phyloP scores from a whole-genome alignment of 2,797 vertebrate species.

The Simalia tracyae region DNA sequence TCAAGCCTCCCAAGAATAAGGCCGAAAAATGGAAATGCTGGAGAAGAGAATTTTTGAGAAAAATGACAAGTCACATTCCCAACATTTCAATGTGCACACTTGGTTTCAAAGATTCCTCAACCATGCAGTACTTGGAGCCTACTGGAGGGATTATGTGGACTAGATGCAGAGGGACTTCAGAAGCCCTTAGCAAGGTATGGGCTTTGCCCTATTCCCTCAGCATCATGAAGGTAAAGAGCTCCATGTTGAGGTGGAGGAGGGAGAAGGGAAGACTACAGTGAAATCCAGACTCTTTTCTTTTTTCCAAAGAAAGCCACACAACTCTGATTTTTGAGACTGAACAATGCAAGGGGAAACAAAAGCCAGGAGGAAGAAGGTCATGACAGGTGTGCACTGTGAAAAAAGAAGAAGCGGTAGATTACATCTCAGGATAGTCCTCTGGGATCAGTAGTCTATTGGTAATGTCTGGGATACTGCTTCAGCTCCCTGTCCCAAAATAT shows the following conservation, averaged over 20 bases:
- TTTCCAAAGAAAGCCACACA: neutral
- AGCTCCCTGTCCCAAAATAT: conserved; percentile 26
- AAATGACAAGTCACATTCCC: too few relatives aligned
- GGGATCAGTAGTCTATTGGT: conserved; percentile 40
- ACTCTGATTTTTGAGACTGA: conserved; percentile 5
- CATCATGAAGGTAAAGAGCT: too few relatives aligned
- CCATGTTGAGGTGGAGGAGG: neutral
- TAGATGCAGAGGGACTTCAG: neutral
- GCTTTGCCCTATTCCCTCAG: neutral
- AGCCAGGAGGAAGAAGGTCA: neutral
- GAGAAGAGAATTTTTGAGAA: too few relatives aligned
- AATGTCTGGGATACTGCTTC: conserved; percentile 14
- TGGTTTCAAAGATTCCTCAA: too few relatives aligned
- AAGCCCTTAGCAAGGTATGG: too few relatives aligned
- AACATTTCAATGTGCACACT: too few relatives aligned
- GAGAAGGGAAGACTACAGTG: too few relatives aligned
- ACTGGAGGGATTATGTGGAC: neutral
- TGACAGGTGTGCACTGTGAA: conserved; percentile 21
- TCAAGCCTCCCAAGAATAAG: too few relatives aligned
- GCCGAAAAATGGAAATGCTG: too few relatives aligned
- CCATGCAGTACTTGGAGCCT: too few relatives aligned
- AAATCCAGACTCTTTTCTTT: neutral
- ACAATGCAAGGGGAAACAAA: neutral
- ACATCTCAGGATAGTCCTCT: conserved; percentile 39
- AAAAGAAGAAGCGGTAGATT: conserved; percentile 9